Evolutionary conservation across 2,797 vertebrate species (phyloP), one percentile per base, ranked within the genome.

Genomic region (Hypotaenidia philippensis): DNA sequence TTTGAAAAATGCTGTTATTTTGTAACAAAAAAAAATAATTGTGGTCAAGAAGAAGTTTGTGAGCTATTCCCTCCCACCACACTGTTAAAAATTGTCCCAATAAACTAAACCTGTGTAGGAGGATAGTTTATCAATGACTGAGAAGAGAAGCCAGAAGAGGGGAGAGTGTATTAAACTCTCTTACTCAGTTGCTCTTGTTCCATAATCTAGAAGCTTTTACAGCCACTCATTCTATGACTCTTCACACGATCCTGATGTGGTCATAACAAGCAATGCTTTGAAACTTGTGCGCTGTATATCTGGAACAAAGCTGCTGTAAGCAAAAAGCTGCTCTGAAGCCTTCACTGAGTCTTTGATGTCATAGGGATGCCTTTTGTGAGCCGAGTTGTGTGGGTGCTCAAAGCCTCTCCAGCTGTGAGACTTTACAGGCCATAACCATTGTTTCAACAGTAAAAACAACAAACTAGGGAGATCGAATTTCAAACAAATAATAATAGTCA

Each of bases 341-440:
- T 60, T 45, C 15, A 13, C 19, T 22, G 34, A 23, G 18, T 23
- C 25, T 69, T 41, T 32, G 31, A 65, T 10, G n/a, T n/a, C 52
- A 27, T 2, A 27, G n/a, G 38, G 66, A 21, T 23, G 31, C 12
- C 23, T 26, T 27, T 26, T 53, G 44, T 29, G 49, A 41, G 34
- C 22, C 0, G 6, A 57, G 45, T 1, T 70, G 25, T 31, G 40
- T 5, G 0, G 31, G 32, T 52, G 55, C 31, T 79, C 44, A 47
- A 68, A 83, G 31, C 9, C 16, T 23, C 38, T 64, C 44, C 31
- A 44, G 44, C 26, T 69, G 20, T 29, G 32, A 72, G 44, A 31
- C 34, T 70, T 83, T 69, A 74, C 41, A 74, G 83, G 36, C 29
- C 4, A 1, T 23, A 68, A 52, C 19, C 47, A 14, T 63, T 90